A percentile compares a stretch with the other conserved stretches of the same genome.
Conservation (phyloP, 2,797 vertebrate species). For the Cercopithecus mitis region DNA sequence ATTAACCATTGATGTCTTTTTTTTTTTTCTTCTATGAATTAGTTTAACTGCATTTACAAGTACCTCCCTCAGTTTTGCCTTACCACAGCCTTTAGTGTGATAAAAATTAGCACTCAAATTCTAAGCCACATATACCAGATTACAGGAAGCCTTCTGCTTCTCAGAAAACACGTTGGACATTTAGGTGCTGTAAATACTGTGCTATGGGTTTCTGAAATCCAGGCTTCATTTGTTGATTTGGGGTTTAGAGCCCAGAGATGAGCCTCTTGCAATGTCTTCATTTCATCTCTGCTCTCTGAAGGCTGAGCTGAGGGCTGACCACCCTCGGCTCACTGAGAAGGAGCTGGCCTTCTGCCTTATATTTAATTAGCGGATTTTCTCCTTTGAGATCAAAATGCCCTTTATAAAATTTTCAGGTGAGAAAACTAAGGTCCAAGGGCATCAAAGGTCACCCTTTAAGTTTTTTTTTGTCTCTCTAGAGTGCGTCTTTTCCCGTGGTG, state of each 20-base stretch:
- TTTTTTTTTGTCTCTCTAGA: conserved; percentile 19
- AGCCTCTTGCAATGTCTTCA: background rate
- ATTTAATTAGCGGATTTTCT: conserved; percentile 57
- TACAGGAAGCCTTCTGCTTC: conserved; percentile 68
- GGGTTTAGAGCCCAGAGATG: background rate
- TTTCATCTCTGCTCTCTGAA: background rate
- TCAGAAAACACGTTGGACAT: conserved; percentile 60
- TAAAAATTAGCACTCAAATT: conserved; percentile 66
- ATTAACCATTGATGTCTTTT: conserved; percentile 32
- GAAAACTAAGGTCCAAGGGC: conserved; percentile 41
- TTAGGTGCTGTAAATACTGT: conserved; percentile 58
- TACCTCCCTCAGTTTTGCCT: conserved; percentile 42
- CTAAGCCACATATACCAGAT: background rate
- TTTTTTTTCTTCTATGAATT: background rate
- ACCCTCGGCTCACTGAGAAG: background rate
- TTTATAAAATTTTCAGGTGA: background rate
- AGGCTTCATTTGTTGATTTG: conserved; percentile 54
- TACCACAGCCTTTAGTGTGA: conserved; percentile 36
- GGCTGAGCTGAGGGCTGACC: background rate
- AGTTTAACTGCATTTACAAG: conserved; percentile 45
- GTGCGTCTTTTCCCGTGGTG: background rate
- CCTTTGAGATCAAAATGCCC: conserved; percentile 39
- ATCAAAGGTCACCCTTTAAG: conserved; percentile 14
- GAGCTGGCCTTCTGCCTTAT: background rate
- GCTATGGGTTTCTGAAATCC: conserved; percentile 40